Evolutionary conservation across 1,140 invertebrate species (phyloP), one percentile per base, ranked within the genome.

Genomic region (Ephestia elutella): DNA sequence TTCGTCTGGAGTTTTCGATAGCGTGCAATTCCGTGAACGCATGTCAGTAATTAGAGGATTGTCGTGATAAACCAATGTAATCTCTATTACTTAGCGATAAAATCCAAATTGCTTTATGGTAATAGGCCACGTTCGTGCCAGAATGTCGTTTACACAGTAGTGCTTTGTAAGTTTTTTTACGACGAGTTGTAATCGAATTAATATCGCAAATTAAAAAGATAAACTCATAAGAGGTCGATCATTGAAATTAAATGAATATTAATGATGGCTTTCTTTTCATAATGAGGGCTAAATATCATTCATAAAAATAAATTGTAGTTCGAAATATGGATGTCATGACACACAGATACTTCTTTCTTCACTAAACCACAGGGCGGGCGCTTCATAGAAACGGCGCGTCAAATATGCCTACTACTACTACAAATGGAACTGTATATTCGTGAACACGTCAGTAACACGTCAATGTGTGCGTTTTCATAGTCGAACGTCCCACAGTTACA

Each of bases 121-220:
- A 61, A 64, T 67, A 50, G 69, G 62, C 60, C 56, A 60, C 35
- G 74, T 68, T 68, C 83, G 79, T 87, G 84, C 70, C 68, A 63
- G 49, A 53, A 57, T 58, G 72, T 73, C 80, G 80, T 86, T 85
- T 74, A 65, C 72, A 68, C 72, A 67, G 63, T 63, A 78, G 77
- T 75, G 75, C 77, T 79, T 78, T 72, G 79, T 80, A 82, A 79
- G 66, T 75, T 85, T 71, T 80, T 86, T 86, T 82, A 72, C 80
- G 35, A 73, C 65, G 68, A 71, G 78, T 75, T 77, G 80, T 83
- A 84, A 82, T 82, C 80, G 80, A 79, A 79, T 84, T 83, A 87
- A 80, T 82, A 85, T 83, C 71, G 75, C 68, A 73, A 73, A 87
- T 85, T 87, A 85, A 83, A 85, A 82, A 81, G 82, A 80, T 84